Evolutionary conservation across 2,113 vertebrate genomes (phyloP), one percentile per base, ranked within the genome.

Genomic region (Mellivora capensis): DNA sequence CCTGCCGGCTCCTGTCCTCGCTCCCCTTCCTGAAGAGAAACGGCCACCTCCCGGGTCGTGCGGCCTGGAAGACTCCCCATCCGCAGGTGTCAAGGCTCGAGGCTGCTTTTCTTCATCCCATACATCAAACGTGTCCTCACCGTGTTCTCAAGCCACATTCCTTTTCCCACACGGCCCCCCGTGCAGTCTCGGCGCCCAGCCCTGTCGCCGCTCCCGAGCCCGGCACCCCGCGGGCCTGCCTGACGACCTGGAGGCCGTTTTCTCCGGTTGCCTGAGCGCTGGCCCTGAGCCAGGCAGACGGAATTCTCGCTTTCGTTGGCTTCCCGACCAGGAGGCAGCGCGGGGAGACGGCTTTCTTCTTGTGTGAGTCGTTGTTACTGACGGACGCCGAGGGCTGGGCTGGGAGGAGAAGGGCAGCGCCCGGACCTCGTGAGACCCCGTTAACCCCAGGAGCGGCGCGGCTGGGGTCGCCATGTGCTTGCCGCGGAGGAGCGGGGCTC

Each of bases 251-350:
- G 10, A 47, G 44, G 10, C 44, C 44, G 52, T 18, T 39, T n/a
- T 42, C 52, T 80, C 52, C 57, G 5, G 1, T 2, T 12, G n/a
- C 11, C 76, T 0, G 9, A 61, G 67, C 4, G 7, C 6, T 0
- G 20, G 62, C 74, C 85, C 27, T 1, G 14, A 9, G 15, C 77
- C 59, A 11, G 69, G 15, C 20, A 1, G 8, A 4, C 4, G 0
- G 44, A 29, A 34, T 27, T 54, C 71, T 34, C 14, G 0, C 23
- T 52, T 20, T 1, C n/a, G 8, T 80, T 7, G 29, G 39, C 59
- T 29, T 80, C 69, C 4, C n/a, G 39, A 5, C 62, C 47, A 17
- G 61, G 6, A 44, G 74, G 34, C 67, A 27, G 11, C 20, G 0
- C 0, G 4, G 13, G 69, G 57, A 23, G 25, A 8, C 7, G n/a